phyloP scores from a whole-genome alignment of 2,113 vertebrate species.

The Colistium nudipinnis region DNA sequence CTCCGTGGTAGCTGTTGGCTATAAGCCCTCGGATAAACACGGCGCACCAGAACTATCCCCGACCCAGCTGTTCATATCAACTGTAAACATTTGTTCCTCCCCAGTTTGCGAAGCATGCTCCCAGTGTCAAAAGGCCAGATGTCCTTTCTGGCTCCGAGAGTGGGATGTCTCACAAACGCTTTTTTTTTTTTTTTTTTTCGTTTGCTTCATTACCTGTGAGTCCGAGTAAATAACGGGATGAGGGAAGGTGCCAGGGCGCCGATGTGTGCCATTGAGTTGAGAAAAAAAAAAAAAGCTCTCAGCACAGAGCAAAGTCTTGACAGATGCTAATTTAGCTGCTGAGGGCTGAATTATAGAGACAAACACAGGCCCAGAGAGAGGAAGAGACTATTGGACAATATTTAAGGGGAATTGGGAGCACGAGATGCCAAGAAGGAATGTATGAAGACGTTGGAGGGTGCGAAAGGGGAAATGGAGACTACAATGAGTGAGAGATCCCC shows the following conservation, averaged over 20 bases:
- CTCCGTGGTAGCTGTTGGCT: background rate
- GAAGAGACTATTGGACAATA: conserved; percentile 32
- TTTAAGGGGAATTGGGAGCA: conserved; percentile 30
- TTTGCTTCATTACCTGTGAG: conserved; percentile 61
- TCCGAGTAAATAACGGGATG: conserved; percentile 62
- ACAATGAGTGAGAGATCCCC: conserved; percentile 6
- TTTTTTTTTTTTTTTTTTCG: too few relatives aligned
- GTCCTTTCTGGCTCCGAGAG: conserved; percentile 50
- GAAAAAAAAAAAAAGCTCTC: conserved; percentile 37
- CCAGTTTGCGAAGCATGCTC: conserved; percentile 26
- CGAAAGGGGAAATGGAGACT: conserved; percentile 12
- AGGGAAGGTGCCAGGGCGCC: conserved; percentile 54
- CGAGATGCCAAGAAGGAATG: conserved; percentile 5
- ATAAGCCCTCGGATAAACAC: conserved; percentile 25
- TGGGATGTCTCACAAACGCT: too few relatives aligned
- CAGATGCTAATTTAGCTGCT: conserved; percentile 67
- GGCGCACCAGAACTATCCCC: conserved; percentile 23
- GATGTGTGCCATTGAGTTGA: conserved; percentile 55
- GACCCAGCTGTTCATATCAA: conserved; percentile 42
- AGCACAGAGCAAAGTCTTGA: conserved; percentile 44
- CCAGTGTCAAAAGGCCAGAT: conserved; percentile 51
- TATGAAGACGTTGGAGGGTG: background rate
- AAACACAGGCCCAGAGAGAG: conserved; percentile 33
- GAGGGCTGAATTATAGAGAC: conserved; percentile 62
- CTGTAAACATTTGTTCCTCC: conserved; percentile 54